A percentile compares a stretch with the other conserved stretches of the same genome.
These are phyloP conservation scores for Subacronicta megacephala DNA, from an alignment of 2,888 invertebrate genomes.

Conservation along the genomic window DNA sequence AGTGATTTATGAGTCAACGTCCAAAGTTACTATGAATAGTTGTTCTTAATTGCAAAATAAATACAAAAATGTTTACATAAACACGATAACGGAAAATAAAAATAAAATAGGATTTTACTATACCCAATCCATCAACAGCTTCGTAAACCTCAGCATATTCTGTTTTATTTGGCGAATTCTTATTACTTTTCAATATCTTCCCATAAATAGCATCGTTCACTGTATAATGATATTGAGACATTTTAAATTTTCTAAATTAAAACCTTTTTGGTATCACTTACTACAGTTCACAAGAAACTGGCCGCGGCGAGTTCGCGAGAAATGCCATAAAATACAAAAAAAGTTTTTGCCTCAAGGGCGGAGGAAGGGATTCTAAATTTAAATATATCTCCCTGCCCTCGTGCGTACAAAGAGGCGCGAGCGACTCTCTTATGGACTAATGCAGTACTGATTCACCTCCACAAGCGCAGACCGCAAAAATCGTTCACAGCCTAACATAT, in stretches of 20 bases:
- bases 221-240: conserved; percentile 79
- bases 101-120: conserved; percentile 27
- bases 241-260: conserved; percentile 61
- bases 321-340: conserved; percentile 63
- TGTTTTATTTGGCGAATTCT: conserved; percentile 68
- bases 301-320: conserved; percentile 68
- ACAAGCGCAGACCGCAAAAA: conserved; percentile 81
- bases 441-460: conserved; percentile 86
- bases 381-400: conserved; percentile 78
- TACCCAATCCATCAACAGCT: conserved; percentile 84
- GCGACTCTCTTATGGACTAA: conserved; percentile 86
- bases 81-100: not conserved
- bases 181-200: conserved; percentile 78
- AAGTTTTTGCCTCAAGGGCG: conserved; percentile 73
- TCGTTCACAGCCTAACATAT: conserved; percentile 78
- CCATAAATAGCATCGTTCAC: conserved; percentile 87
- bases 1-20: conserved; percentile 26
- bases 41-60: no score
- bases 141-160: conserved; percentile 83
- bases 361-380: conserved; percentile 84
- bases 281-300: conserved; percentile 70
- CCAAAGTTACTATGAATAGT: conserved; percentile 19
- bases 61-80: not conserved
- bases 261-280: conserved; percentile 57
- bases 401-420: conserved; percentile 78